Evolutionary conservation across 2,797 vertebrate genomes (phyloP), one percentile per base, ranked within the genome.

Genomic region (Urophycis tenuis): DNA sequence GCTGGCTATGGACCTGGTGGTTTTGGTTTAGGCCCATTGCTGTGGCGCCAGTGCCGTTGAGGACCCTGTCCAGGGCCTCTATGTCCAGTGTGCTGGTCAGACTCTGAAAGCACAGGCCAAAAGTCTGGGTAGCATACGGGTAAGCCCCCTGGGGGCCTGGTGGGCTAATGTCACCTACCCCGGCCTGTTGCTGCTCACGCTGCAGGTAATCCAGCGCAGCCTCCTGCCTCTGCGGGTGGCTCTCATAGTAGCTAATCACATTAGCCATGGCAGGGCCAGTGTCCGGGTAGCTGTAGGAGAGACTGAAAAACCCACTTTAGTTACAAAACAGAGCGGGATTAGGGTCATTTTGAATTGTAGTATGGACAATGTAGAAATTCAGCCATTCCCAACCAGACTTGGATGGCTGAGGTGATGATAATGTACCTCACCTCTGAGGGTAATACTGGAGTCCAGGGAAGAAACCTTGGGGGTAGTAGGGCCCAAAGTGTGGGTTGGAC

Each of bases 391-490:
- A 71, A 22, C 17, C n/a, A 72, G 71, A 33, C 15, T 31, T 33
- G 8, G 9, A 10, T 76, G 34, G 45, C 53, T 22, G 53, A 64
- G 19, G 10, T 5, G 8, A 17, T 11, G 5, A 72, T 25, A 49
- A 49, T 64, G 25, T 25, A 74, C 73, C 67, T 92, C 89, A 96
- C 95, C 93, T 93, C 88, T 92, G 85, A 30, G 91, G 85, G 78
- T 90, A 89, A 85, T 87, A 92, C 80, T 88, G 90, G 81, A 88
- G 77, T 81, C 87, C 89, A 67, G 90, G 85, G 76, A 90, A 81
- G 81, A 89, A 90, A 67, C 86, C 88, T 60, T 91, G 79, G 67
- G 91, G 87, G 76, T 86, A 81, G 87, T 90, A 92, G 7, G 86
- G 84, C n/a, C 29, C 33, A 81, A 89, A 90, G 35, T 12, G 89